Base-by-base conservation (phyloP, 2,797 vertebrate genomes). In the Loriculus beryllinus region DNA sequence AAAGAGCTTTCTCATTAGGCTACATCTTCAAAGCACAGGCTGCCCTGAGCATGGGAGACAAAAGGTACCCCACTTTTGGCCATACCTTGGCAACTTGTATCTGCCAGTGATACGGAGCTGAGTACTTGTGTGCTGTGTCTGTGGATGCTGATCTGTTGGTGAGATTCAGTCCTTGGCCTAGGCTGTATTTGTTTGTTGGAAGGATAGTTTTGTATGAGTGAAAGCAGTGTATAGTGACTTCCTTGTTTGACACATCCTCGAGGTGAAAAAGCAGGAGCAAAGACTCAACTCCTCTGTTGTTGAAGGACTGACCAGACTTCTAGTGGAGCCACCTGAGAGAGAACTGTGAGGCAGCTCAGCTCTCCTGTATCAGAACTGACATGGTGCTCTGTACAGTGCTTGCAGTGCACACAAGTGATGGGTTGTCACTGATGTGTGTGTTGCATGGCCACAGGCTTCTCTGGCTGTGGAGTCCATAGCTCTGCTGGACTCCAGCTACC, bases 381-480 rank as follows among this genome's bases (percentile, higher is more conserved):
- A 1, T 2, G 3, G 54, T 48, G 79, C 65, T 63, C 29, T 23
- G 37, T 29, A 39, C 6, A 0, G 35, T 25, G 6, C 51, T 21
- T 19, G 42, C 67, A 49, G 35, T 1, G 0, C 1, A 1, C 35
- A 8, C 13, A 2, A 31, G 42, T 25, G 63, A 6, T 8, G 3
- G n/a, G 31, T 57, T 81, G 18, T 35, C 70, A 3, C n/a, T 28
- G 49, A 37, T 74, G 48, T 5, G 12, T 10, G 11, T 19, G 37
- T 20, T 56, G 37, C 5, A 0, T 0, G 4, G 74, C 77, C 22
- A 7, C 13, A 28, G 17, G 37, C 39, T 74, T 86, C 45, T 29
- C 37, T 3, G 9, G 37, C 59, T 78, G 25, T 12, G 49, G 37
- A 20, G 31, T 67, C 78, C 8, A 2, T 4, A 20, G 35, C 5